Evolutionary conservation across 2,113 vertebrate species (phyloP).

Genomic region (Hassar affinis): DNA sequence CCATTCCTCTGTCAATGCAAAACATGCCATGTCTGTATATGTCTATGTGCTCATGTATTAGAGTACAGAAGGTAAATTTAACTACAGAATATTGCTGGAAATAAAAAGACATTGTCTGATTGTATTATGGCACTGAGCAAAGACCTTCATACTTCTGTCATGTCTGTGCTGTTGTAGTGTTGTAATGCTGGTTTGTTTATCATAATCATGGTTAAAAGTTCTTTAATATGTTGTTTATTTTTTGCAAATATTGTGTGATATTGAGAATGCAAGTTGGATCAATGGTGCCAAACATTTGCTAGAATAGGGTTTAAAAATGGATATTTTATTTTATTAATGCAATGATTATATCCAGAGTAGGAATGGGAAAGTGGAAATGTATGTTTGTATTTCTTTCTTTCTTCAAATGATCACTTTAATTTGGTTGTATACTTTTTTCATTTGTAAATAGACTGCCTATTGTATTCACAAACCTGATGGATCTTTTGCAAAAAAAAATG

Average conservation of each 20-base stretch:
- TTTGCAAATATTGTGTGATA: neutral
- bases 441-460: constrained; percentile 60
- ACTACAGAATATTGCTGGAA: constrained; percentile 14
- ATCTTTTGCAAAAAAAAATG: constrained; percentile 52
- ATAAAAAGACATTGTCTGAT: neutral
- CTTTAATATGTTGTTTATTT: neutral
- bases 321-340: constrained; percentile 53
- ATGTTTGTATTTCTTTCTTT: constrained; percentile 46
- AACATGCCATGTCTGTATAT: constrained; percentile 15
- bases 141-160: constrained; percentile 12
- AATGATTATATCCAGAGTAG: constrained; percentile 7
- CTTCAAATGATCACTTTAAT: constrained; percentile 57
- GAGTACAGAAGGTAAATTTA: neutral
- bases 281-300: constrained; percentile 29
- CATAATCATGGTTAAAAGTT: neutral
- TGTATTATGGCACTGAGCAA: neutral
- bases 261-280: constrained; percentile 10
- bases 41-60: constrained; percentile 50
- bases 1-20: neutral
- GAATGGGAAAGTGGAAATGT: constrained; percentile 46
- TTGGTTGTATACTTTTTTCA: constrained; percentile 49
- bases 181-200: constrained; percentile 25
- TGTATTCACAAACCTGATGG: constrained; percentile 60
- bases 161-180: neutral
- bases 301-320: constrained; percentile 34